Percentiles rank a stretch among this genome's conserved stretches.
Conservation (phyloP, 37 sponge, comb jelly and placozoan species). For the Aplysina aerophoba region DNA sequence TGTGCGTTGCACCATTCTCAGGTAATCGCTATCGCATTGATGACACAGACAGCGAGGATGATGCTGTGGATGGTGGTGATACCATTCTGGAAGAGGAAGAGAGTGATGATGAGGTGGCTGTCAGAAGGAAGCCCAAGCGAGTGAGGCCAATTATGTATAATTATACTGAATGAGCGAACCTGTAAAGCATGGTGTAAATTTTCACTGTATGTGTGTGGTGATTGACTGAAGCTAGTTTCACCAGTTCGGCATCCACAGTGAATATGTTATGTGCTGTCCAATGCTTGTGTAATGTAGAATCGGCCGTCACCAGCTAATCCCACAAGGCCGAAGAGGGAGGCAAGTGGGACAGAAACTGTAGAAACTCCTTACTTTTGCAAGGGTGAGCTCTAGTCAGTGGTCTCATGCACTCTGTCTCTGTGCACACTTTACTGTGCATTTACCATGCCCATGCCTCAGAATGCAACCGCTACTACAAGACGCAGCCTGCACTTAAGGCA, state of each 20-base stretch:
- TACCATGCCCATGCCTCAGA: constrained; percentile 20
- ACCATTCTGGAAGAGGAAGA: neutral
- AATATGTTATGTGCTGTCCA: too few species aligned
- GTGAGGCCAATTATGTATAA: too few species aligned
- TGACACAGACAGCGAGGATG: constrained; percentile 30
- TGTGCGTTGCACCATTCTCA: neutral
- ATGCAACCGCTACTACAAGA: constrained; percentile 77
- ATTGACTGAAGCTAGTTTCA: too few species aligned
- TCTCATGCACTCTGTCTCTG: neutral
- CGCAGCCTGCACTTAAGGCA: constrained; percentile 75
- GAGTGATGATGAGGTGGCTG: constrained; percentile 14
- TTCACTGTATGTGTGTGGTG: too few species aligned
- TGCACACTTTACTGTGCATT: too few species aligned
- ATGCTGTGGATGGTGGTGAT: neutral
- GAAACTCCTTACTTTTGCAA: constrained; percentile 69
- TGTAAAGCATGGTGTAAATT: too few species aligned
- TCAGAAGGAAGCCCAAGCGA: neutral
- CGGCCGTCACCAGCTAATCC: neutral
- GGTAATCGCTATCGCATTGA: constrained; percentile 24
- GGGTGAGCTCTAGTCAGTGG: constrained; percentile 12
- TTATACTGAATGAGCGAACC: too few species aligned
- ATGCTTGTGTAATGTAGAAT: too few species aligned
- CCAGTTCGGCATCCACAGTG: too few species aligned
- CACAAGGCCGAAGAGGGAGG: constrained; percentile 1
- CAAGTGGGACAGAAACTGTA: neutral